Conservation (phyloP, 2,888 invertebrate genomes). For the Cheilosia urbana region DNA sequence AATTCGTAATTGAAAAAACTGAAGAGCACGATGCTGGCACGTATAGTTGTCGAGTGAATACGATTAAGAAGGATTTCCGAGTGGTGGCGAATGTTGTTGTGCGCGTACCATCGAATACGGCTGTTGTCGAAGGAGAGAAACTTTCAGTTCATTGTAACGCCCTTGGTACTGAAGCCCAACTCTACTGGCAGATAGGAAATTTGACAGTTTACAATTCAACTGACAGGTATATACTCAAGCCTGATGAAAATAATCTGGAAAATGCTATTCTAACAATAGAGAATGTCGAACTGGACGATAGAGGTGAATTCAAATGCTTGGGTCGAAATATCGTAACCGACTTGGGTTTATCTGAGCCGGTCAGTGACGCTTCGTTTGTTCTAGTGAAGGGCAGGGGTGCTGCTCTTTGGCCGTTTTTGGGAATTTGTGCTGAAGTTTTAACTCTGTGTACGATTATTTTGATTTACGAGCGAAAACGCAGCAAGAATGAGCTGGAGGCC, state of each 20-base stretch:
- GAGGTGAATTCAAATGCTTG: constrained; percentile 88
- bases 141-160: constrained; percentile 89
- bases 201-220: constrained; percentile 83
- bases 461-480: constrained; percentile 97
- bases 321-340: constrained; percentile 84
- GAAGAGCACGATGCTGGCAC: constrained; percentile 86
- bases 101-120: constrained; percentile 87
- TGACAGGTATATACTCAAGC: constrained; percentile 84
- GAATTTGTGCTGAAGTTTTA: constrained; percentile 97
- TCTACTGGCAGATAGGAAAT: constrained; percentile 88
- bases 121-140: constrained; percentile 93
- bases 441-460: constrained; percentile 97
- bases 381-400: constrained; percentile 95
- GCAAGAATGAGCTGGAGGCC: constrained; percentile 96
- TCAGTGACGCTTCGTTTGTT: constrained; percentile 85
- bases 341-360: constrained; percentile 80
- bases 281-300: constrained; percentile 87
- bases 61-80: constrained; percentile 80
- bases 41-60: constrained; percentile 86
- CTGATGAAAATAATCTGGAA: constrained; percentile 85
- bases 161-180: constrained; percentile 87
- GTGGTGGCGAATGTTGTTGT: constrained; percentile 86
- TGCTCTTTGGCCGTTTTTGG: constrained; percentile 98
- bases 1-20: constrained; percentile 84
- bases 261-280: constrained; percentile 88